phyloP scores from a whole-genome alignment of 92 coral and sea anemone species.

The Parazoanthus darwini region DNA sequence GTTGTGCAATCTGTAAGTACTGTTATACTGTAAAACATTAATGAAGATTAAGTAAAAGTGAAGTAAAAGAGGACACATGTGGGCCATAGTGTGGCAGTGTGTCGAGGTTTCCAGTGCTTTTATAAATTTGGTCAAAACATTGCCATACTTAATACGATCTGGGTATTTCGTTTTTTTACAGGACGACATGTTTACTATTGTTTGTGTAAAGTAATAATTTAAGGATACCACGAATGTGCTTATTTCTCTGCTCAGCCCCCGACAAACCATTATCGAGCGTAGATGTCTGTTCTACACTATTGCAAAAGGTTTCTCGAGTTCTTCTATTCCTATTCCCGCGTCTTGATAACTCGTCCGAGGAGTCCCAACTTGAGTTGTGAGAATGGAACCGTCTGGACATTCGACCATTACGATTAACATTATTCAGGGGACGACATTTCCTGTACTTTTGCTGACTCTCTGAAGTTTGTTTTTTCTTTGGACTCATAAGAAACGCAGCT shows the following conservation, averaged over 20 bases:
- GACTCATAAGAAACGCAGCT: constrained; percentile 13
- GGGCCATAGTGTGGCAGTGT: too few relatives aligned
- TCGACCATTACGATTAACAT: not conserved
- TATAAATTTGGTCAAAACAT: too few relatives aligned
- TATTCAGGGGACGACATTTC: not conserved
- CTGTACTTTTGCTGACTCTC: not conserved
- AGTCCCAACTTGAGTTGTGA: not conserved
- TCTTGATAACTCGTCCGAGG: not conserved
- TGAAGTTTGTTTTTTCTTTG: not conserved
- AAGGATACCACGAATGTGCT: constrained; percentile 8
- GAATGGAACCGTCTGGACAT: not conserved
- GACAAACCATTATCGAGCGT: not conserved
- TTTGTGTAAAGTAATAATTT: not conserved
- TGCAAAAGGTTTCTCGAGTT: not conserved
- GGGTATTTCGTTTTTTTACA: too few relatives aligned
- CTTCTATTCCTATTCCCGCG: not conserved
- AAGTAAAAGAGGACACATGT: too few relatives aligned
- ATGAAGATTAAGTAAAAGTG: too few relatives aligned
- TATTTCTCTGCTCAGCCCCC: not conserved
- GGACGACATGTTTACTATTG: too few relatives aligned
- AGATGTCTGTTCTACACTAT: not conserved
- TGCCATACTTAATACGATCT: too few relatives aligned
- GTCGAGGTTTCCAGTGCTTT: too few relatives aligned
- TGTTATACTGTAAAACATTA: too few relatives aligned
- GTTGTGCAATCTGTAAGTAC: too few relatives aligned